Conservation (phyloP, 2,113 vertebrate species). For the Axis porcinus region DNA sequence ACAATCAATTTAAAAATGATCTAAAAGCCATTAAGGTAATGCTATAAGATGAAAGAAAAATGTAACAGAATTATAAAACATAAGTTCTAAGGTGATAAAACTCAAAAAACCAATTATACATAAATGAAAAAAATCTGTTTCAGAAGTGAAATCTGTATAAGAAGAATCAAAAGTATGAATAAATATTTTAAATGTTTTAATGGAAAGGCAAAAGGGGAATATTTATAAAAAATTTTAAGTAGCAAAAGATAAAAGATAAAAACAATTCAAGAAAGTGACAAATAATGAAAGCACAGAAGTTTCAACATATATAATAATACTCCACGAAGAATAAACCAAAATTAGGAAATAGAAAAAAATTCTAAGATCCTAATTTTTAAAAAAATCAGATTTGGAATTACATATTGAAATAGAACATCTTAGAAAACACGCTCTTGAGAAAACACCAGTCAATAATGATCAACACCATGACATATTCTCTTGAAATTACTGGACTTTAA, state of each 20-base stretch:
- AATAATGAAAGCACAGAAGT: background rate
- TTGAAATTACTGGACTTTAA: background rate
- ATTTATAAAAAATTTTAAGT: background rate
- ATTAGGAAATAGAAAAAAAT: background rate
- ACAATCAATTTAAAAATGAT: background rate
- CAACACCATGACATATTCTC: background rate
- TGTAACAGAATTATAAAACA: background rate
- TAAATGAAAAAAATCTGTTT: background rate
- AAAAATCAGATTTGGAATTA: background rate
- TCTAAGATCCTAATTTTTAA: background rate
- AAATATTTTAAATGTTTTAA: background rate
- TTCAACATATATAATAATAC: background rate
- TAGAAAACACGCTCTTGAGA: background rate
- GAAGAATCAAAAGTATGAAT: background rate
- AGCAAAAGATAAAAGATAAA: background rate
- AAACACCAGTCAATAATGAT: background rate
- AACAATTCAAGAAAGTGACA: background rate
- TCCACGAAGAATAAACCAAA: background rate
- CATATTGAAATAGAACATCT: background rate
- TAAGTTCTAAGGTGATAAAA: background rate
- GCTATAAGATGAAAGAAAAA: background rate
- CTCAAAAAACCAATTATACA: background rate
- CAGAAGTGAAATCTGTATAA: background rate
- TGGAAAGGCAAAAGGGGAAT: background rate
- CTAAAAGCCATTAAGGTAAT: background rate